These are phyloP conservation scores for Spicauda simplicius DNA, from an alignment of 2,888 invertebrate species.

Conservation along the genomic window DNA sequence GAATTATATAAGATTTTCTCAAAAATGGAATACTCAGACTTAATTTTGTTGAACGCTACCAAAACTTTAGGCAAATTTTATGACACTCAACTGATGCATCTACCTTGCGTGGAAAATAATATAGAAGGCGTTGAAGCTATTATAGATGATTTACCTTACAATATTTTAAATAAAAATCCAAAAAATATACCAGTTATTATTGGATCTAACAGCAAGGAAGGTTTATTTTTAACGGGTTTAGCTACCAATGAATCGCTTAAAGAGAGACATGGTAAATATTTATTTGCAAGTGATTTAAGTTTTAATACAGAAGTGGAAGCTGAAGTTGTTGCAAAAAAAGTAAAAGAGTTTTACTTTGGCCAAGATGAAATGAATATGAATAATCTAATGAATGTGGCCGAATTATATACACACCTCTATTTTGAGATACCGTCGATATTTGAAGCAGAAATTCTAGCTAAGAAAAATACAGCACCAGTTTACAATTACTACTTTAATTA, in stretches of 20 bases:
- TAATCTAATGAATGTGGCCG: slow-evolving; percentile 60
- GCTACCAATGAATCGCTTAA: slow-evolving; percentile 54
- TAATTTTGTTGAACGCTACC: slow-evolving; percentile 55
- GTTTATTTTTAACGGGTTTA: slow-evolving; percentile 54
- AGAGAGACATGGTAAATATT: slow-evolving; percentile 58
- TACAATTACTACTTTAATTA: slow-evolving; percentile 73
- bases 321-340: slow-evolving; percentile 50
- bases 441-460: slow-evolving; percentile 57
- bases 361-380: slow-evolving; percentile 70
- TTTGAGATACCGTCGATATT: slow-evolving; percentile 70
- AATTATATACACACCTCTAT: slow-evolving; percentile 70
- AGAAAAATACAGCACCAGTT: slow-evolving; percentile 51
- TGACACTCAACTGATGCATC: slow-evolving; percentile 66
- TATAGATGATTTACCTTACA: slow-evolving; percentile 67
- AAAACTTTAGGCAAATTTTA: slow-evolving; percentile 66
- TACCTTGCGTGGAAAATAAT: slow-evolving; percentile 70
- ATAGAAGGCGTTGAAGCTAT: slow-evolving; percentile 64
- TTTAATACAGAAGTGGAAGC: slow-evolving; percentile 64
- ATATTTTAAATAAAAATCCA: slow-evolving; percentile 58
- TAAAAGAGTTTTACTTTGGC: slow-evolving; percentile 73
- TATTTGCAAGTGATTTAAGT: slow-evolving; percentile 71
- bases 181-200: slow-evolving; percentile 49
- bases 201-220: slow-evolving; percentile 70
- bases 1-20: slow-evolving; percentile 67
- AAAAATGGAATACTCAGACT: slow-evolving; percentile 54